Conservation (phyloP, 2,113 vertebrate genomes). For the human (Homo sapiens) region DNA sequence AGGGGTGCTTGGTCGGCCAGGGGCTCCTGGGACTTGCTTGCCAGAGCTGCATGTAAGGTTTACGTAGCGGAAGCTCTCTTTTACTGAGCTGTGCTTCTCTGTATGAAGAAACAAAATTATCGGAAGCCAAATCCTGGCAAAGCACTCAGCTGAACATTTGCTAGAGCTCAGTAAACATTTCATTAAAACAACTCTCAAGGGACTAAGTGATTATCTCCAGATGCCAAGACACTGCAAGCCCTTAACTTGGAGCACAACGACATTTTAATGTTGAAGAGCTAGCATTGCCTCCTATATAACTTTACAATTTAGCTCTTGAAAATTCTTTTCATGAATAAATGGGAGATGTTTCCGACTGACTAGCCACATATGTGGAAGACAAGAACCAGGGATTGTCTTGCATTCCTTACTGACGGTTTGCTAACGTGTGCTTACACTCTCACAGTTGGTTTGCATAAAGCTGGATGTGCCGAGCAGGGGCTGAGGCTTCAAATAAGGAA, state of each 20-base stretch:
- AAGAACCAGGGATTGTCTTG: background rate
- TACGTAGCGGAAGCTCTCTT: conserved; percentile 95
- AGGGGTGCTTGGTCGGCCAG: conserved; percentile 86
- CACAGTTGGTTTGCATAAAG: background rate
- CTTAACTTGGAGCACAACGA: background rate
- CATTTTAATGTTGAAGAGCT: conserved; percentile 25
- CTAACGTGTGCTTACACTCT: background rate
- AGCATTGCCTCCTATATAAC: background rate
- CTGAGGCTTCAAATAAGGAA: background rate
- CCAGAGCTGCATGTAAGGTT: conserved; percentile 93
- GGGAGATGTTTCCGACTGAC: background rate
- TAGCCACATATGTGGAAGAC: background rate
- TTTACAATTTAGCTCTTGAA: background rate
- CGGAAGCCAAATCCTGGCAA: conserved; percentile 82
- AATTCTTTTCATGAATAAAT: background rate
- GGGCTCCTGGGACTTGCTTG: conserved; percentile 86
- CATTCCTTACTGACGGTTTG: background rate
- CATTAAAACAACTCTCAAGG: conserved; percentile 40
- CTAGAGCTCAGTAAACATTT: conserved; percentile 35
- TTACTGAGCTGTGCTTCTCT: conserved; percentile 92
- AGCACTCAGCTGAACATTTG: conserved; percentile 64
- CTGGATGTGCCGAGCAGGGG: background rate
- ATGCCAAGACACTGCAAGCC: conserved; percentile 29
- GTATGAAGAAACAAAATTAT: conserved; percentile 86
- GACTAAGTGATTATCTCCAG: conserved; percentile 58